Evolutionary conservation across 1,140 invertebrate species (phyloP), one percentile per base, ranked within the genome.

Genomic region (Hyles vespertilio): DNA sequence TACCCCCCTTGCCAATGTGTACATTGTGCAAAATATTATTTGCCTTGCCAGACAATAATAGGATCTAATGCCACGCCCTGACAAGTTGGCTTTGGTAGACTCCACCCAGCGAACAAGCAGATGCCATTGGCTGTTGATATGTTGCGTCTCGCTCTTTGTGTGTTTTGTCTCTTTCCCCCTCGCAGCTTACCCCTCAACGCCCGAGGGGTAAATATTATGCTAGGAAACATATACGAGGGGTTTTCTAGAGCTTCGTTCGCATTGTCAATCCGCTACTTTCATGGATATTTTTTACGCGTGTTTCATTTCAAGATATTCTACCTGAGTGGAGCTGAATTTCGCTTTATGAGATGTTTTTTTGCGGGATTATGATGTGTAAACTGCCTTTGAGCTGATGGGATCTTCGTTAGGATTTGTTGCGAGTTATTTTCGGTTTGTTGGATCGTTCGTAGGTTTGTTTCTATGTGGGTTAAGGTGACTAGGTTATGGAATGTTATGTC

Each of bases 1-100:
- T 67, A 68, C 79, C 83, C 76, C 67, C 67, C 81, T 81, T 74
- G 74, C 74, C 83, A 86, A 83, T 88, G 85, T 87, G 81, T 88
- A 88, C 85, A 88, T 85, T 87, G 83, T 84, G 81, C 83, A 84
- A 86, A 88, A 88, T 88, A 88, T 88, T 88, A 87, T 88, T 88
- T 88, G 85, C 81, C 77, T 88, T 83, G 81, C 81, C 74, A 81
- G 84, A 87, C 79, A 81, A 88, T 88, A 88, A 88, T 87, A 83
- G 81, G 84, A 88, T 88, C 81, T 81, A 77, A 64, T 75, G 81
- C 85, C 78, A 70, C 85, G 85, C 85, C 85, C 79, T 85, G 85
- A 88, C 85, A 85, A 85, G 79, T 88, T 84, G 83, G 81, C 83
- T 88, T 88, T 84, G 67, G 59, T 56, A 58, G 60, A 63, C 81